Percentiles rank a stretch among this genome's conserved stretches.
These are phyloP conservation scores for Macroteleia sp. DNA, from an alignment of 2,888 invertebrate genomes.

Conservation along the genomic window DNA sequence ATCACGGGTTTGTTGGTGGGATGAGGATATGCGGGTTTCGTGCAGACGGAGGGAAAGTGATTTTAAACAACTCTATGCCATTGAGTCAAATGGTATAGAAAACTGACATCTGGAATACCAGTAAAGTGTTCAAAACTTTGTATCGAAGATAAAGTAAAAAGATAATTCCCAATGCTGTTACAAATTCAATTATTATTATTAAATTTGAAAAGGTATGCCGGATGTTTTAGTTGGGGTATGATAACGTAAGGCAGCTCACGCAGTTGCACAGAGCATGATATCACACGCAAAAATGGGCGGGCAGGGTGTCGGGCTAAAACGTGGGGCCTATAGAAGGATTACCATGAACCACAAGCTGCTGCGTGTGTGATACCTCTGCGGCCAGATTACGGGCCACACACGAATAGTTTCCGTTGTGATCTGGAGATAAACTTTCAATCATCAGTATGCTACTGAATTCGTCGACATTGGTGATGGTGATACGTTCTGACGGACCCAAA, in stretches of 20 bases:
- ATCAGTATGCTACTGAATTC: conserved; percentile 91
- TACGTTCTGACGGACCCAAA: conserved; percentile 87
- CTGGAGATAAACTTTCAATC: conserved; percentile 90
- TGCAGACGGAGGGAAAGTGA: conserved; percentile 72
- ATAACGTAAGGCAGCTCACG: conserved; percentile 41
- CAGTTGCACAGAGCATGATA: conserved; percentile 64
- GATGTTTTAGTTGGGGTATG: conserved; percentile 9
- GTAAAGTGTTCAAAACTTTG: too few relatives aligned
- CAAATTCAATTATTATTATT: too few relatives aligned
- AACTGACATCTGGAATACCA: conserved; percentile 20
- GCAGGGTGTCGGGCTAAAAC: conserved; percentile 77
- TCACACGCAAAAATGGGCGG: conserved; percentile 73
- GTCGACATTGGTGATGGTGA: conserved; percentile 90
- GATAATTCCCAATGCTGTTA: too few relatives aligned
- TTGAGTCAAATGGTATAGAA: too few relatives aligned
- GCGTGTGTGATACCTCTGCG: conserved; percentile 89
- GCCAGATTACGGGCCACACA: conserved; percentile 90
- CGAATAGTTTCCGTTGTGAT: conserved; percentile 91
- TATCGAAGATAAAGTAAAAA: too few relatives aligned
- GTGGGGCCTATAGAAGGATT: conserved; percentile 85
- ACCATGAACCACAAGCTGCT: conserved; percentile 91
- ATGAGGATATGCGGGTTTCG: conserved; percentile 68
- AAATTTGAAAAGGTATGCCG: background rate
- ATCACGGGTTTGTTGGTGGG: too few relatives aligned
- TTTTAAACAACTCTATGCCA: too few relatives aligned